Base-by-base conservation (phyloP, 2,888 invertebrate species). In the Phorcus lineatus region DNA sequence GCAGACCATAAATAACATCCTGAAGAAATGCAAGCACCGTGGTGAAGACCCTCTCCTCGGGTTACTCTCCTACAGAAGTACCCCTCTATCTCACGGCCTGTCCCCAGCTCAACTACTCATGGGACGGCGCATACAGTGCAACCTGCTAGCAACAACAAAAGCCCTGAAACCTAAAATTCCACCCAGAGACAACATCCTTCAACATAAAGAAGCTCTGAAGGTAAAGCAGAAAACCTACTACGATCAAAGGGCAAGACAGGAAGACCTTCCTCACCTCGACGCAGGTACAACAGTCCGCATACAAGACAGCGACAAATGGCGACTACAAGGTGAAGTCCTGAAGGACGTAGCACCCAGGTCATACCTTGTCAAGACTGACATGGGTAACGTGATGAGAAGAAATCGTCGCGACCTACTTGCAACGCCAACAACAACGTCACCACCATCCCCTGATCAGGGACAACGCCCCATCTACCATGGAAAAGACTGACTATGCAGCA, bases 101-200 rank as follows among this genome's bases (percentile, higher is more conserved):
- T 83, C 83, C 13, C 83, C 84, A 54, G 55, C 81, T 55, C 78
- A 84, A 55, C 28, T 82, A n/a, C 66, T 84, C 9, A 81, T 82
- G 80, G 77, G 74, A 53, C 74, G 81, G 28, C 17, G 74, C n/a
- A 66, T 80, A 19, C 24, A 79, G 22, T 81, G 80, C 40, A 74
- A 66, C 22, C 40, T 80, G 4, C 57, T n/a, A 16, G 24, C 19
- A 57, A 24, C 57, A 57, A n/a, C n/a, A n/a, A n/a, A 19, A 24
- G 57, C 24, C n/a, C 11, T 53, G 53, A 81, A 78, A 55, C 70
- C 74, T 1, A 67, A 11, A 9, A 19, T 6, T 0, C 55, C 53
- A 17, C 57, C 76, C 36, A n/a, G 31, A 16, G 16, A 52, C 28
- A 47, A 77, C 57, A 47, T 47, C 47, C 47, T 47, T 47, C 47